Percentiles rank a stretch among this genome's conserved stretches.
Conservation (phyloP, 2,113 vertebrate genomes). For the Drymodes brunneopygia region DNA sequence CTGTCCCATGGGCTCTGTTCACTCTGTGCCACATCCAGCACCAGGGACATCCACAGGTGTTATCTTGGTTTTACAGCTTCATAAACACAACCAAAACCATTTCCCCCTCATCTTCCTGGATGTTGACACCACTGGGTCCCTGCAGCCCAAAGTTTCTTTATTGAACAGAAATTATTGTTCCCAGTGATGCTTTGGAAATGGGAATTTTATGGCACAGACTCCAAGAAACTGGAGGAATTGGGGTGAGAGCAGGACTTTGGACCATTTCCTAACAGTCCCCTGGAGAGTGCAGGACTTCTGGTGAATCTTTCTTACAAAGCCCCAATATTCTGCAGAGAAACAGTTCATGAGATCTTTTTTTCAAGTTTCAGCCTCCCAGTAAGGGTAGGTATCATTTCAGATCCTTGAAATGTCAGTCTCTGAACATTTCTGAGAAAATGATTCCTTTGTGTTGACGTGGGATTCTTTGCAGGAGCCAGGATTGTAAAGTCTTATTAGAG, state of each 20-base stretch:
- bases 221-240: background rate
- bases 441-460: background rate
- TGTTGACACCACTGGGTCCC: background rate
- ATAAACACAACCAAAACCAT: background rate
- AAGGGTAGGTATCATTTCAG: background rate
- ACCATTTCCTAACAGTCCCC: background rate
- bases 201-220: background rate
- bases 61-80: background rate
- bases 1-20: background rate
- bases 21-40: background rate
- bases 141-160: background rate
- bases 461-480: background rate
- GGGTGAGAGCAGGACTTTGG: background rate
- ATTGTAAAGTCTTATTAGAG: background rate
- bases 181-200: background rate
- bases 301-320: background rate
- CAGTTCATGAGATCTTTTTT: background rate
- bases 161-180: background rate
- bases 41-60: background rate
- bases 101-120: background rate
- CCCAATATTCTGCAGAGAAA: background rate
- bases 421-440: background rate
- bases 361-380: background rate
- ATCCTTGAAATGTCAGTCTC: background rate
- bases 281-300: background rate